Percentiles rank a stretch among this genome's conserved stretches.
Conservation (phyloP, 2,113 vertebrate genomes). For the Platichthys flesus region DNA sequence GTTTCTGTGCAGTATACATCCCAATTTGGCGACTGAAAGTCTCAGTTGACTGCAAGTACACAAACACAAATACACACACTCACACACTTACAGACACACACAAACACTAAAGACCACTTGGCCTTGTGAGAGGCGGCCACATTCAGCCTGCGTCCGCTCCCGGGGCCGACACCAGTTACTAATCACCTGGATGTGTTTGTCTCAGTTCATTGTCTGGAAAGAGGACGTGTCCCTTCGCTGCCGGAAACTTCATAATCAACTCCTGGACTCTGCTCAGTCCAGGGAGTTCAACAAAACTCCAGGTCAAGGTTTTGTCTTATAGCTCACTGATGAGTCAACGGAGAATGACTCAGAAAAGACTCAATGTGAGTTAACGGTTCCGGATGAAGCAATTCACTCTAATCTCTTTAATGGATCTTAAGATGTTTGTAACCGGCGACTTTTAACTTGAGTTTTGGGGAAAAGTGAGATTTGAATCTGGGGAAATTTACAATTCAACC, state of each 20-base stretch:
- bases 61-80: constrained; percentile 23
- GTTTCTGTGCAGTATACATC: background rate
- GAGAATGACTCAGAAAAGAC: background rate
- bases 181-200: constrained; percentile 36
- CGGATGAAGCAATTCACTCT: no score
- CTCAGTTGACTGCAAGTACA: background rate
- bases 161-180: constrained; percentile 42
- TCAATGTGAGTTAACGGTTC: background rate
- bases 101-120: constrained; percentile 13
- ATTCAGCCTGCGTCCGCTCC: constrained; percentile 24
- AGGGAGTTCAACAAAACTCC: background rate
- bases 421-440: no score
- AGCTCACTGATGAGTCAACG: background rate
- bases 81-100: constrained; percentile 13
- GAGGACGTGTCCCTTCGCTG: constrained; percentile 31
- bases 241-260: background rate
- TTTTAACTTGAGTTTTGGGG: no score
- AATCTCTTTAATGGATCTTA: no score
- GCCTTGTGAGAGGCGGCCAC: constrained; percentile 25
- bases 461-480: no score
- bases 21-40: constrained; percentile 8
- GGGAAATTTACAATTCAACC: no score
- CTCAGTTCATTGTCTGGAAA: constrained; percentile 23
- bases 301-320: background rate
- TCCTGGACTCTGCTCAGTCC: background rate